These are phyloP conservation scores for Tetraneura akinire DNA, from an alignment of 1,140 invertebrate genomes.

Conservation along the genomic window DNA sequence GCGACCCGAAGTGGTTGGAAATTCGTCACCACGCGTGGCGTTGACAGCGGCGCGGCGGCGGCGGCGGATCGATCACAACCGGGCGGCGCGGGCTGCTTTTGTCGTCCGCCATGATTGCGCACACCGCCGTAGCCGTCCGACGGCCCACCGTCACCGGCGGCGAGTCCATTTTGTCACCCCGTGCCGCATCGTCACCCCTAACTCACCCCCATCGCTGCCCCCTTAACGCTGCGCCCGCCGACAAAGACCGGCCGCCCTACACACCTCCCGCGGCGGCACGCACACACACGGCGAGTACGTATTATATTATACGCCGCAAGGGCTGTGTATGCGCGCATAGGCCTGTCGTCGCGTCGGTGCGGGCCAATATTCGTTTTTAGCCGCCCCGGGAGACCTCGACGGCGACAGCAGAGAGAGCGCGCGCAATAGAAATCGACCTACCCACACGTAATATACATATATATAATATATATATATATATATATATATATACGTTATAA, in stretches of 20 bases:
- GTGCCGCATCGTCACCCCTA: background rate
- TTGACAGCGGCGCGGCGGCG: slow-evolving; percentile 23
- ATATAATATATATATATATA: no score
- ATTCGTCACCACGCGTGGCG: slow-evolving; percentile 41
- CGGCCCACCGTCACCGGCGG: background rate
- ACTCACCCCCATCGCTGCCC: no score
- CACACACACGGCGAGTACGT: background rate
- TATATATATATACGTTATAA: no score
- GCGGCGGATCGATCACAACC: slow-evolving; percentile 41
- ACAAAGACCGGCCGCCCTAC: background rate
- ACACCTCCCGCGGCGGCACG: slow-evolving; percentile 13
- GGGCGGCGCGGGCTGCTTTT: slow-evolving; percentile 28
- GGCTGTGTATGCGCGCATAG: background rate
- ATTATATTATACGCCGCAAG: background rate
- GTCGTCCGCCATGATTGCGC: slow-evolving; percentile 45
- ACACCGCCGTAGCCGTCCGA: background rate
- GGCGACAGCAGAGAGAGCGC: background rate
- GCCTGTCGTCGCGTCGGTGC: background rate
- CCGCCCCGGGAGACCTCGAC: slow-evolving; percentile 22
- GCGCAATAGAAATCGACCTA: slow-evolving; percentile 39
- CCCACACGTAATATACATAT: background rate
- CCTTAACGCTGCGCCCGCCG: background rate
- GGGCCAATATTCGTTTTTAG: slow-evolving; percentile 22
- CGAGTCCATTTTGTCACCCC: slow-evolving; percentile 38
- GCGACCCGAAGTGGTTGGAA: slow-evolving; percentile 14